Conservation (phyloP, 2,888 invertebrate genomes). For the Callosobruchus maculatus region DNA sequence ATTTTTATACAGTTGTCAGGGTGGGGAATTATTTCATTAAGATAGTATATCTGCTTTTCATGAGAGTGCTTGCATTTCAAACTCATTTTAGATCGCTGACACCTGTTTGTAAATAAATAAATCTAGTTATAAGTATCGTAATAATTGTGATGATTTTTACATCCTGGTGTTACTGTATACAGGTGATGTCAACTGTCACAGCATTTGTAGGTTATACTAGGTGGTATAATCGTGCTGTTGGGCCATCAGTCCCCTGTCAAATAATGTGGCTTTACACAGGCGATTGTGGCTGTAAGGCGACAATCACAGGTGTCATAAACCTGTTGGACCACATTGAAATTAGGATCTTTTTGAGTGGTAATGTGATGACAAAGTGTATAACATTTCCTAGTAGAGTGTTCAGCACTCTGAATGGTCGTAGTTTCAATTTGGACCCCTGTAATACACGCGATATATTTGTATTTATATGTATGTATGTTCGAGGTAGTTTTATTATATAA, state of each 20-base stretch:
- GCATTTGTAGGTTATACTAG: slow-evolving; percentile 25
- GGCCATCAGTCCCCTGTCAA: slow-evolving; percentile 59
- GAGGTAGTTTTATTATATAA: slow-evolving; percentile 26
- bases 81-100: not conserved
- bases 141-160: slow-evolving; percentile 3
- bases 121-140: not conserved
- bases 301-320: slow-evolving; percentile 32
- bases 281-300: slow-evolving; percentile 37
- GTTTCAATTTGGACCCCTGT: slow-evolving; percentile 33
- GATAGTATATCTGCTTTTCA: no score
- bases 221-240: slow-evolving; percentile 42
- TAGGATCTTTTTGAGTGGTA: slow-evolving; percentile 4
- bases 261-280: slow-evolving; percentile 46
- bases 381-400: not conserved
- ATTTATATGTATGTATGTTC: slow-evolving; percentile 31
- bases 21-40: no score
- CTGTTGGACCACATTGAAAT: slow-evolving; percentile 32
- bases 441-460: slow-evolving; percentile 34
- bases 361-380: not conserved
- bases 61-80: not conserved
- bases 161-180: slow-evolving; percentile 26
- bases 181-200: slow-evolving; percentile 44
- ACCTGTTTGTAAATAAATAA: not conserved
- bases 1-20: no score
- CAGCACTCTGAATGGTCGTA: not conserved